Base-by-base conservation (phyloP, 1,140 invertebrate species). In the Trichonephila clavata region DNA sequence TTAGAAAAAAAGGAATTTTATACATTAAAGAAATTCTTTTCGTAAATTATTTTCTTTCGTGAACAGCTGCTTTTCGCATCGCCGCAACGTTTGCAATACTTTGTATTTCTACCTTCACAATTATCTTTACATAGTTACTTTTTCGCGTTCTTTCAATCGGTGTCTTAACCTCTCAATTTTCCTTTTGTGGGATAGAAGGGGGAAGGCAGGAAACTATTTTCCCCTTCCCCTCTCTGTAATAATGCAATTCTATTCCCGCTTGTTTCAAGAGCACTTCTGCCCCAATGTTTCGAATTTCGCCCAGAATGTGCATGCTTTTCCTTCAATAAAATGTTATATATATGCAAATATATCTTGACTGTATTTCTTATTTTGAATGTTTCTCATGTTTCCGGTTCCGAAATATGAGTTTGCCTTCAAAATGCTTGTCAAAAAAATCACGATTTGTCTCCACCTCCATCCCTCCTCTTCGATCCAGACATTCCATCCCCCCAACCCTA, bases 341-440 rank as follows among this genome's bases (percentile, higher is more conserved):
- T 90, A 90, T 90, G 88, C 63, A 90, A 90, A 90, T 90, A 77
- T 77, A 90, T 68, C 88, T 87, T 87, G 24, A 87, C 86, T 63
- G 27, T 87, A 80, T 80, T 77, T 90, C 65, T 90, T 88, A 43
- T 65, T 77, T 90, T 27, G 21, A 57, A 60, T 50, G 20, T 88
- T 88, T 65, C 86, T 68, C 50, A 32, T 50, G 81, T 50, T 77
- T 21, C 71, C 21, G 21, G 61, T 20, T 63, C 16, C 71, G 24
- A 77, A 77, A 83, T 83, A 50, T 57, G 81, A 50, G 50, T 83
- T n/a, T 63, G 61, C 61, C 21, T 63, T 57, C 32, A 13, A 21
- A 43, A 43, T 83, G 21, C 81, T 21, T 83, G 61, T 63, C 16
- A 63, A 63, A 63, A 63, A 63, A 61, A 61, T 21, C 61, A 63